A percentile compares a stretch with the other conserved stretches of the same genome.
phyloP scores from a whole-genome alignment of 2,113 vertebrate genomes.

The Gracilinanus agilis region DNA sequence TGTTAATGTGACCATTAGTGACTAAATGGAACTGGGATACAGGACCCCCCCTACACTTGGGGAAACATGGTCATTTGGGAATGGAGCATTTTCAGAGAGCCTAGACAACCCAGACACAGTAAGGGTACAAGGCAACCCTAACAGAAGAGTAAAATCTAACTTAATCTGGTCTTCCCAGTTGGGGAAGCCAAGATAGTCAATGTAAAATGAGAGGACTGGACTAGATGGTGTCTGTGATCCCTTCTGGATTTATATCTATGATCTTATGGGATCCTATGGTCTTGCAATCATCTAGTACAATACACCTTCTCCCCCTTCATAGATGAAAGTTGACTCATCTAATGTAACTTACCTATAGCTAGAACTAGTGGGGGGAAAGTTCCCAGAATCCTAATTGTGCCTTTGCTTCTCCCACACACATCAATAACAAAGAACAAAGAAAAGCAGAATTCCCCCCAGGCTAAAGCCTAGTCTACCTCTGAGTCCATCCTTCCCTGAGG shows the following conservation, averaged over 20 bases:
- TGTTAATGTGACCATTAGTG: neutral
- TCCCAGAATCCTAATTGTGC: neutral
- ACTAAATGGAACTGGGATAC: neutral
- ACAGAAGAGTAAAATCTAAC: neutral
- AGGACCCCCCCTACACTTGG: neutral
- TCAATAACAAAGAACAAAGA: neutral
- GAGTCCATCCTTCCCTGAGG: neutral
- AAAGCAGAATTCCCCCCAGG: slow-evolving; percentile 8
- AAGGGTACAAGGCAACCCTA: neutral
- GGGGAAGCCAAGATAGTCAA: neutral
- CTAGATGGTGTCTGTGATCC: neutral
- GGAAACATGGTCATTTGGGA: neutral
- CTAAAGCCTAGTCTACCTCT: neutral
- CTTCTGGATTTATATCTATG: neutral
- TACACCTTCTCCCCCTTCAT: neutral
- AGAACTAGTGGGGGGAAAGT: neutral
- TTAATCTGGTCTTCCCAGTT: neutral
- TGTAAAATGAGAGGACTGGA: neutral
- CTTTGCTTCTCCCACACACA: neutral
- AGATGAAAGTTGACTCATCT: neutral
- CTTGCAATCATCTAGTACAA: neutral
- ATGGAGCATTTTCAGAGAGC: neutral
- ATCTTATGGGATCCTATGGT: neutral
- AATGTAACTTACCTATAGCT: neutral
- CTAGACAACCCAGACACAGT: neutral